These are phyloP conservation scores for Lasioglossum baleicum DNA, from an alignment of 1,140 invertebrate genomes.

Conservation along the genomic window DNA sequence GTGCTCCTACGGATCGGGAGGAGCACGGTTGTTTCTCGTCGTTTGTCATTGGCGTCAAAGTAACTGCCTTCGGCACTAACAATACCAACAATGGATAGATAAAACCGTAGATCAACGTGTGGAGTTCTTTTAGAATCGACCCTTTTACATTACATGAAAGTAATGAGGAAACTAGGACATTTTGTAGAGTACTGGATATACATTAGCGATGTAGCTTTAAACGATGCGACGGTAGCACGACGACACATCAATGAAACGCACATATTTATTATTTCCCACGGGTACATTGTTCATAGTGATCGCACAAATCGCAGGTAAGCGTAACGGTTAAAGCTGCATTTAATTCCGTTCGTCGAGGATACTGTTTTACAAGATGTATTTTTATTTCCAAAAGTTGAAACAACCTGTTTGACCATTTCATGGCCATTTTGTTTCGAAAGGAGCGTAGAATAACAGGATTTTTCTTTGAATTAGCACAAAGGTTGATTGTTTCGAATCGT, in stretches of 20 bases:
- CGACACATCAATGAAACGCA: background rate
- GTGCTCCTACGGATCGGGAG: background rate
- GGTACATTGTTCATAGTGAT: background rate
- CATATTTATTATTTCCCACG: background rate
- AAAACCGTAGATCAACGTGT: background rate
- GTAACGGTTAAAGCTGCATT: conserved; percentile 1
- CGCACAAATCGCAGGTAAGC: conserved; percentile 27
- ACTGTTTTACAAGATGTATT: background rate
- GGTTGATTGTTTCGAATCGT: too few species aligned
- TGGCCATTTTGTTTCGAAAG: too few species aligned
- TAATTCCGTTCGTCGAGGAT: background rate
- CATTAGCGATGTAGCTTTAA: background rate
- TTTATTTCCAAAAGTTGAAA: too few species aligned
- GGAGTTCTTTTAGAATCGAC: background rate
- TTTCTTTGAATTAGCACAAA: too few species aligned
- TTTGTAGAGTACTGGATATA: background rate
- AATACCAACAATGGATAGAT: background rate
- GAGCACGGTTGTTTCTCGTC: conserved; percentile 5
- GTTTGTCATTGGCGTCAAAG: background rate
- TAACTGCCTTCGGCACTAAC: background rate
- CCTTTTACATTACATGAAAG: background rate
- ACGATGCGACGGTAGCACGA: background rate
- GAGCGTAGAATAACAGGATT: too few species aligned
- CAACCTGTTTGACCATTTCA: too few species aligned
- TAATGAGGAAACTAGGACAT: background rate